Percentiles rank a stretch among this genome's conserved stretches.
Conservation (phyloP, 2,888 invertebrate genomes). For the Mantis religiosa region DNA sequence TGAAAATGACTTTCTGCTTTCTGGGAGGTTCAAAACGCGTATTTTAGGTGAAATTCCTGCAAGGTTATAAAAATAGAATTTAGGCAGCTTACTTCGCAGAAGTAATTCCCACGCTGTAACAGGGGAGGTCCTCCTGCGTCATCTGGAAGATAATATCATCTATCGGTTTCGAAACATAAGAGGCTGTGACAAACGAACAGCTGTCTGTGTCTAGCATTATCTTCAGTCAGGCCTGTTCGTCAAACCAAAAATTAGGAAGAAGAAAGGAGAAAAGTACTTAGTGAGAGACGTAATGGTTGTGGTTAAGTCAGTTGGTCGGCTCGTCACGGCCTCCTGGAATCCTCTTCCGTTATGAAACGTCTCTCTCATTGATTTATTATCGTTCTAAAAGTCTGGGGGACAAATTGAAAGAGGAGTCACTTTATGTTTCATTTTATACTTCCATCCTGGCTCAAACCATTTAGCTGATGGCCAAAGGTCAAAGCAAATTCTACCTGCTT, state of each 20-base stretch:
- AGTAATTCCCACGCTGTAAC: neutral
- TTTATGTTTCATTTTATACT: neutral
- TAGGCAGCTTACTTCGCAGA: no score
- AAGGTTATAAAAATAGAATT: no score
- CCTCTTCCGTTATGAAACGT: neutral
- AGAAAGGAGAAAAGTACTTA: neutral
- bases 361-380: neutral
- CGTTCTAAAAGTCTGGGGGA: neutral
- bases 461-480: neutral
- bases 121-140: neutral
- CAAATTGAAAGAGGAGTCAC: neutral
- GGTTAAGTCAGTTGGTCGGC: neutral
- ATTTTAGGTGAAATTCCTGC: no score
- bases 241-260: neutral
- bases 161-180: no score
- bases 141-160: neutral
- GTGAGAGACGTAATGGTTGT: neutral
- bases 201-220: no score
- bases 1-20: no score
- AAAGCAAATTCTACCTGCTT: neutral
- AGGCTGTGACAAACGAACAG: neutral
- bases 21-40: no score
- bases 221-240: neutral
- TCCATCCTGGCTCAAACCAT: neutral
- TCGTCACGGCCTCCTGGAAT: neutral